A percentile compares a stretch with the other conserved stretches of the same genome.
These are phyloP conservation scores for Cephus sareptanus DNA, from an alignment of 2,888 invertebrate genomes.

Conservation along the genomic window DNA sequence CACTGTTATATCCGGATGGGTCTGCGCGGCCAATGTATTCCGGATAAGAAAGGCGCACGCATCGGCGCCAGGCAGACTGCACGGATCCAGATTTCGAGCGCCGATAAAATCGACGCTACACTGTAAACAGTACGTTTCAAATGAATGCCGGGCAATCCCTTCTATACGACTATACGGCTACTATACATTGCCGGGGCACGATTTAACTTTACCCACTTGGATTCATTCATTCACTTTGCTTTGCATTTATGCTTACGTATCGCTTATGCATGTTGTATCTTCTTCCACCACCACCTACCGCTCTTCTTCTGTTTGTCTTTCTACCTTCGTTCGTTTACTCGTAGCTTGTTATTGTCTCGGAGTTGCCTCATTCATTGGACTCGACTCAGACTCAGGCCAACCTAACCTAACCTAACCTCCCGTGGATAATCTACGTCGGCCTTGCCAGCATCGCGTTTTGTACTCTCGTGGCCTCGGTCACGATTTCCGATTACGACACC, in stretches of 20 bases:
- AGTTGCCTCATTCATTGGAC: not conserved
- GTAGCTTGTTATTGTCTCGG: not conserved
- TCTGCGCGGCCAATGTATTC: constrained; percentile 1
- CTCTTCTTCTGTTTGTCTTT: not conserved
- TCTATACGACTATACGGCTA: not conserved
- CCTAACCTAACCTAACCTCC: constrained; percentile 4
- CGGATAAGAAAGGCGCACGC: constrained; percentile 2
- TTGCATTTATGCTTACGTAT: not conserved
- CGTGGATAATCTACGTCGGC: constrained; percentile 45
- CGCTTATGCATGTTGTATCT: not conserved
- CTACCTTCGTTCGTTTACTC: not conserved
- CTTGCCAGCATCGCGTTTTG: constrained; percentile 39
- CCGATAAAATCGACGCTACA: constrained; percentile 13
- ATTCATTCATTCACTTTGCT: not conserved
- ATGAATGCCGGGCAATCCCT: not conserved
- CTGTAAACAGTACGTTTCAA: not conserved
- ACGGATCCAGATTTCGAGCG: constrained; percentile 15
- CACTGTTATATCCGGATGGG: not conserved
- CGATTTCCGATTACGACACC: constrained; percentile 40
- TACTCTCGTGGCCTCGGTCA: constrained; percentile 39
- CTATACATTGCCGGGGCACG: not conserved
- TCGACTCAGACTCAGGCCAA: not conserved
- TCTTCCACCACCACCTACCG: not conserved
- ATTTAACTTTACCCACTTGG: not conserved
- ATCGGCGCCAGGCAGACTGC: constrained; percentile 9